These are phyloP conservation scores for Ormyrus rosae DNA, from an alignment of 2,888 invertebrate species.

Conservation along the genomic window DNA sequence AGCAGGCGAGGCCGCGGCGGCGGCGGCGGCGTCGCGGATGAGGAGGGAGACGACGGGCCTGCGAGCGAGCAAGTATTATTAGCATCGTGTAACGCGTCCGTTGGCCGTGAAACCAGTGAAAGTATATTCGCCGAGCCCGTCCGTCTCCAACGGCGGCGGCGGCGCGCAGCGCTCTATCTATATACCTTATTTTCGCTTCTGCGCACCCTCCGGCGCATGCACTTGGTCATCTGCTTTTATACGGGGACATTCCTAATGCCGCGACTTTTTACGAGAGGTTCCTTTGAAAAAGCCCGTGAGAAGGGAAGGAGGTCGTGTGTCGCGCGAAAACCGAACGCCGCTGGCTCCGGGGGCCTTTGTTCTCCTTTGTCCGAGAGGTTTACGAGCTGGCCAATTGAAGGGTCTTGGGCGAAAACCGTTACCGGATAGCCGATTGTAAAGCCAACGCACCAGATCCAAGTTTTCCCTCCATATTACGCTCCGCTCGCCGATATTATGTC, in stretches of 20 bases:
- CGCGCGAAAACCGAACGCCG: constrained; percentile 19
- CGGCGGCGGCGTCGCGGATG: background rate
- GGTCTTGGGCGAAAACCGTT: constrained; percentile 23
- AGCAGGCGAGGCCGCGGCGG: constrained; percentile 41
- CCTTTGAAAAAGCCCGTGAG: constrained; percentile 3
- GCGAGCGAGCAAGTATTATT: constrained; percentile 65
- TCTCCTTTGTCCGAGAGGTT: constrained; percentile 64
- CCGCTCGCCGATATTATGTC: no score
- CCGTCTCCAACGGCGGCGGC: background rate
- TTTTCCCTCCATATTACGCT: background rate
- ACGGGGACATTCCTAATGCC: background rate
- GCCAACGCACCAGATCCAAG: background rate
- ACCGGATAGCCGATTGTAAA: constrained; percentile 22
- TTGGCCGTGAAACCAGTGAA: constrained; percentile 75
- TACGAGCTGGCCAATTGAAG: constrained; percentile 42
- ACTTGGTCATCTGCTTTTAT: background rate
- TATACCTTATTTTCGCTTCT: background rate
- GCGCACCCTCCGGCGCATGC: background rate
- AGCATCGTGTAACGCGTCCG: constrained; percentile 72
- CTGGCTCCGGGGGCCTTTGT: constrained; percentile 65
- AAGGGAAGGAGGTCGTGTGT: constrained; percentile 1
- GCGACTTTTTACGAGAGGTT: background rate
- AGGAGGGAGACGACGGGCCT: constrained; percentile 31
- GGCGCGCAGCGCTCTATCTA: background rate
- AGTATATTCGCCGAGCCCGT: constrained; percentile 67